Evolutionary conservation across 2,888 invertebrate species (phyloP).

Genomic region (Escarpia spicata): DNA sequence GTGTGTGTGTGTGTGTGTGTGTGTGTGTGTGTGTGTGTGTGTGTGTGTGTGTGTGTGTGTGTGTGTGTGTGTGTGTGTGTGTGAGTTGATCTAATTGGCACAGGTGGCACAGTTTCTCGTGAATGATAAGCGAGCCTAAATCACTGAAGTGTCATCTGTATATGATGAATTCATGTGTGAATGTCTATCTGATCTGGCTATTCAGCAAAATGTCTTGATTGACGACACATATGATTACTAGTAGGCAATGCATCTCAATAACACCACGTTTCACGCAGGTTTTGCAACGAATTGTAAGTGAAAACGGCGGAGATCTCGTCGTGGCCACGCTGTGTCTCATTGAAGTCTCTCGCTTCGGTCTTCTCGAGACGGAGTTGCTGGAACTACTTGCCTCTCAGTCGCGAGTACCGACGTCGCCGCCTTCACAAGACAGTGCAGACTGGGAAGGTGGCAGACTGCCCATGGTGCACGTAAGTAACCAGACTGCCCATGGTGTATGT

Average conservation of each 20-base stretch:
- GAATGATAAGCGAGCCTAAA: no score
- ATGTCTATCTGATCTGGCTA: no score
- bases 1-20: background rate
- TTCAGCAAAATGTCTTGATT: no score
- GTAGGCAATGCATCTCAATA: background rate
- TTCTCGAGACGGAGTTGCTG: constrained; percentile 46
- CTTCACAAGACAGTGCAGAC: background rate
- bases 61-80: background rate
- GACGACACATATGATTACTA: background rate
- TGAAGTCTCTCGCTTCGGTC: constrained; percentile 46
- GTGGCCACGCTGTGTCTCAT: constrained; percentile 46
- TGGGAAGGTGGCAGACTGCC: constrained; percentile 37
- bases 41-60: background rate
- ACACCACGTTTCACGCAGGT: constrained; percentile 37
- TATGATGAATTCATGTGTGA: no score
- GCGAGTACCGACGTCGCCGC: constrained; percentile 26
- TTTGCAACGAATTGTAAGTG: constrained; percentile 41
- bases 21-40: background rate
- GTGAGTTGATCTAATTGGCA: no score
- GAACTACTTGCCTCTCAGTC: constrained; percentile 43
- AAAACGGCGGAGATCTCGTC: constrained; percentile 46
- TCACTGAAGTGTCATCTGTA: no score
- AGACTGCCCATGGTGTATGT: background rate
- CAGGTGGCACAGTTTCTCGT: no score
- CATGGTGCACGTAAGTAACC: constrained; percentile 44